These are phyloP conservation scores for Luperina testacea DNA, from an alignment of 2,888 invertebrate species.

Conservation along the genomic window DNA sequence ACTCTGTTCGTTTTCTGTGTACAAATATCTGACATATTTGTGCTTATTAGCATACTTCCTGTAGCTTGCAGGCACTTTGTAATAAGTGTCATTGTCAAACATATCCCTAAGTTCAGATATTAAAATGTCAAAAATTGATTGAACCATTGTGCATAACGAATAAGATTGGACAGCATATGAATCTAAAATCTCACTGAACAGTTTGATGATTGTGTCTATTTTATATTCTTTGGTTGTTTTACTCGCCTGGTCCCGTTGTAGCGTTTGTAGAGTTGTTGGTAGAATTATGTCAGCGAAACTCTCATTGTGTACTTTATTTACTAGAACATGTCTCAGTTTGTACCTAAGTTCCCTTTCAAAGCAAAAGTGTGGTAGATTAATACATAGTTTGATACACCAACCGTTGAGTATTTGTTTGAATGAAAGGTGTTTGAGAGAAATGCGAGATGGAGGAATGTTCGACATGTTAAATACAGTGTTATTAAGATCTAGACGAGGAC, in stretches of 20 bases:
- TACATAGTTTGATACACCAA: constrained; percentile 47
- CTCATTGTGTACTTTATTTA: constrained; percentile 48
- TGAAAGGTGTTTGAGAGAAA: constrained; percentile 37
- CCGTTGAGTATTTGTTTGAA: constrained; percentile 47
- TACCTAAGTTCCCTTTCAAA: constrained; percentile 34
- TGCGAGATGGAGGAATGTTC: constrained; percentile 59
- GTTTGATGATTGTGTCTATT: not conserved
- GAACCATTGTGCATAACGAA: not conserved
- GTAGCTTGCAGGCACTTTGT: constrained; percentile 57
- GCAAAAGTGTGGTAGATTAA: constrained; percentile 38
- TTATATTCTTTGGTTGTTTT: accelerated
- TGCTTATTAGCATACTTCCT: constrained; percentile 67
- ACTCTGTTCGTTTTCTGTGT: constrained; percentile 58
- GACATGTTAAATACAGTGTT: constrained; percentile 75
- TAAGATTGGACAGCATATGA: not conserved
- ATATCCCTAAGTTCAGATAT: constrained; percentile 60
- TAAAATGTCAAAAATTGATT: constrained; percentile 54
- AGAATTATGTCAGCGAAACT: not conserved
- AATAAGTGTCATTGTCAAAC: not conserved
- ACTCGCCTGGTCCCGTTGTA: not conserved
- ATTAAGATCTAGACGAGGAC: constrained; percentile 66
- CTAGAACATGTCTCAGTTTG: constrained; percentile 47
- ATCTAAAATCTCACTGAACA: constrained; percentile 1
- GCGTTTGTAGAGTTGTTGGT: not conserved
- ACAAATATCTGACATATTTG: constrained; percentile 76